Evolutionary conservation across 2,888 invertebrate species (phyloP), one percentile per base, ranked within the genome.

Genomic region (Apeira syringaria): DNA sequence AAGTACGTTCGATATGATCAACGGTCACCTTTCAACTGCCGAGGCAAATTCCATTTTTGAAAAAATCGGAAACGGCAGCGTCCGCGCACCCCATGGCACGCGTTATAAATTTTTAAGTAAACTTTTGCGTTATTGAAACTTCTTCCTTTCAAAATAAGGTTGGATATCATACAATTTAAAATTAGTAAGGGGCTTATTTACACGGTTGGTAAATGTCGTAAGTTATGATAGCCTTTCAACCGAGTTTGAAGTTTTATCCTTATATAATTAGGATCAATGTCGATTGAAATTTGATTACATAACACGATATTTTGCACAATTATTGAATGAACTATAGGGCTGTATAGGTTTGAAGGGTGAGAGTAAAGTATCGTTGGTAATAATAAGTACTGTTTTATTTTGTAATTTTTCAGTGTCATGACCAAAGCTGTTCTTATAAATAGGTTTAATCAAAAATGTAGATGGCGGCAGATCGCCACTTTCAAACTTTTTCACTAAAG

Each of bases 81-180:
- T 70, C 59, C 55, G 80, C 87, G 88, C 88, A 87, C 86, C 87
- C 87, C 71, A 76, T 47, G 72, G 86, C 85, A 86, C 87, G 86
- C 78, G 86, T 82, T 69, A 55, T 68, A 56, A 53, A 52, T 59
- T 60, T 20, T 4, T 7, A 3, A 9, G 30, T 27, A 37, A 39
- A 11, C 5, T 9, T 34, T 2, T 6, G 5, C 18, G 1, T 31
- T 28, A 31, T 20, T 26, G 1, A 3, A 40, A 32, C 27, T 42
- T 63, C 48, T 3, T 0, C 0, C 0, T 0, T 0, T 26, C 5
- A 1, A 1, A 2, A 5, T 47, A 50, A 31, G 36, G 7, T 29
- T 18, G 8, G 40, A 22, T 43, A 15, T 55, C 0, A 3, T 6
- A 28, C 31, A 18, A 24, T 6, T 5, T 6, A 1, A 4, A 7